Base-by-base conservation (phyloP, 2,797 vertebrate genomes). In the Helostoma temminkii region DNA sequence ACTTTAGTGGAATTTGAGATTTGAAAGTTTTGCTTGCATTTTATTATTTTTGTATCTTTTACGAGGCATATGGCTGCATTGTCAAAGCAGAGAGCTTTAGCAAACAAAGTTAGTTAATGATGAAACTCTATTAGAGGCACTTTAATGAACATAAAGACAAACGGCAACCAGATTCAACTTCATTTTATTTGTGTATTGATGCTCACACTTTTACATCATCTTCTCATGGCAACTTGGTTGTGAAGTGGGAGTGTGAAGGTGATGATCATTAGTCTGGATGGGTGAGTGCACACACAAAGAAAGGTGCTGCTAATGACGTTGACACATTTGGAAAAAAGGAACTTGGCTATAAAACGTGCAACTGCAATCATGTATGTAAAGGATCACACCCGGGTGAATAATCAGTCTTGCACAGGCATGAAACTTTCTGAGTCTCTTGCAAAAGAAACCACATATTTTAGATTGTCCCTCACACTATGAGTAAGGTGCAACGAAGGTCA, bases 381-480 rank as follows among this genome's bases (percentile, higher is more conserved):
- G 5, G 1, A 18, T 71, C 48, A 57, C 60, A 43, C 53, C 24
- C 49, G 10, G 16, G 2, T 67, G 22, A 67, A 49, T 26, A 67
- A 19, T 52, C 26, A 36, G 12, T 58, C 25, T 9, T 12, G 1
- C 47, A 66, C 16, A 15, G 22, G 42, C n/a, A 34, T 28, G 59
- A 69, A 36, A 49, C 72, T 60, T 72, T 47, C 45, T 16, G 0
- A 58, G 69, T 66, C 6, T 48, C 19, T 39, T 36, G n/a, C 16
- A 45, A 54, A 2, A 12, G 3, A 57, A 47, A 59, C 18, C 18
- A 36, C 11, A 28, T 24, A 6, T 45, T 22, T 49, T 18, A 50
- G 3, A 28, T 39, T 56, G 11, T 50, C 6, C 18, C 22, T 41
- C 28, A 41, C 41, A 11, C 14, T 19, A 6, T 9, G 12, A n/a